phyloP scores from a whole-genome alignment of 2,113 vertebrate genomes.

The Pagrus major region DNA sequence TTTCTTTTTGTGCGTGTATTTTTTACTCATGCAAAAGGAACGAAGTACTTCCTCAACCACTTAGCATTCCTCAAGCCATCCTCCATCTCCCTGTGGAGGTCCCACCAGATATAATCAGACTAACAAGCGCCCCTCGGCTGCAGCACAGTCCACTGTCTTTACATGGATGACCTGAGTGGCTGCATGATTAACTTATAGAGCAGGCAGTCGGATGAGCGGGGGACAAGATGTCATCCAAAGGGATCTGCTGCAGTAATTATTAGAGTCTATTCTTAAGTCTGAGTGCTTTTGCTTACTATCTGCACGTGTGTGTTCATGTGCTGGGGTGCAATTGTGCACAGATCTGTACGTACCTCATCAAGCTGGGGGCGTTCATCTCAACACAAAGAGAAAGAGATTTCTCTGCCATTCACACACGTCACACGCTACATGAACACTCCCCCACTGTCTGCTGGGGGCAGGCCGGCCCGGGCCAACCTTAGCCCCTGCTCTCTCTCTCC shows the following conservation, averaged over 20 bases:
- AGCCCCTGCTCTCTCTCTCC: constrained; percentile 65
- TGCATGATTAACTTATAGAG: constrained; percentile 59
- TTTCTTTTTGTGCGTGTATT: not conserved
- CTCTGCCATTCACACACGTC: constrained; percentile 38
- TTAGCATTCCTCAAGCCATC: not conserved
- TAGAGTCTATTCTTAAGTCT: constrained; percentile 3
- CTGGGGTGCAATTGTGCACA: not conserved
- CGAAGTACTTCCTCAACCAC: constrained; percentile 1
- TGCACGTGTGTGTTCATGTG: constrained; percentile 37
- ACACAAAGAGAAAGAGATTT: constrained; percentile 15
- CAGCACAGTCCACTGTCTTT: constrained; percentile 48
- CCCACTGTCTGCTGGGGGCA: constrained; percentile 68
- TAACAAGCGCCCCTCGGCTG: constrained; percentile 58
- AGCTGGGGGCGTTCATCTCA: constrained; percentile 27
- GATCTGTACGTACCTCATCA: constrained; percentile 16
- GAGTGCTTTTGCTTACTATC: constrained; percentile 1
- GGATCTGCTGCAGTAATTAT: constrained; percentile 22
- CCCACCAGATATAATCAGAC: constrained; percentile 68
- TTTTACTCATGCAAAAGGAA: not conserved
- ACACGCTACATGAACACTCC: constrained; percentile 61
- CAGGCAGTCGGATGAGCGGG: constrained; percentile 46
- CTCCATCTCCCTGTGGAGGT: constrained; percentile 14
- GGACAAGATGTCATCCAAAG: constrained; percentile 40
- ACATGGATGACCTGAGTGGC: constrained; percentile 63
- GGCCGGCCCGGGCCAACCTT: constrained; percentile 61